A percentile compares a stretch with the other conserved stretches of the same genome.
These are phyloP conservation scores for Phycodurus eques DNA, from an alignment of 2,113 vertebrate genomes.

Conservation along the genomic window DNA sequence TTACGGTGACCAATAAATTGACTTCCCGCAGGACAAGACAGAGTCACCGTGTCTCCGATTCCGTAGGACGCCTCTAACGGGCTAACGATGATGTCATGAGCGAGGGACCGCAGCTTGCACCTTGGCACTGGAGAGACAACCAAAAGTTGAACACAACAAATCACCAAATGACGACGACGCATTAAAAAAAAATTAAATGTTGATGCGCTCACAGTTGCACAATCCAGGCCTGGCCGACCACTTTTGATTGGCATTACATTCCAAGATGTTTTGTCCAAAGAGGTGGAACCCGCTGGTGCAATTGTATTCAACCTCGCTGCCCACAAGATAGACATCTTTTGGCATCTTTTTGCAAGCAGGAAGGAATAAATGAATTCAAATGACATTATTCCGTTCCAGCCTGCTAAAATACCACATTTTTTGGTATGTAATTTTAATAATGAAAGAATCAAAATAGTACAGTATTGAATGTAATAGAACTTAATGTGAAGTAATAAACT, in stretches of 20 bases:
- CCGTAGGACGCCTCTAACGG: conserved; percentile 67
- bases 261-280: conserved; percentile 65
- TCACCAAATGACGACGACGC: too few species aligned
- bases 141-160: neutral
- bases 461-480: too few species aligned
- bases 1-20: conserved; percentile 67
- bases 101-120: conserved; percentile 65
- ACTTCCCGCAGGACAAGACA: conserved; percentile 73
- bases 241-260: conserved; percentile 71
- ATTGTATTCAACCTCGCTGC: conserved; percentile 75
- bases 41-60: conserved; percentile 75
- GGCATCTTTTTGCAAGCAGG: conserved; percentile 24
- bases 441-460: too few species aligned
- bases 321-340: conserved; percentile 70
- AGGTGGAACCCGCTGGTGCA: conserved; percentile 78
- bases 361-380: too few species aligned
- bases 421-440: too few species aligned
- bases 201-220: conserved; percentile 20
- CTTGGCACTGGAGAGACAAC: conserved; percentile 39
- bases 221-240: conserved; percentile 66
- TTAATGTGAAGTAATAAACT: too few species aligned
- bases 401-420: too few species aligned
- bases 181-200: too few species aligned
- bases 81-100: conserved; percentile 53
- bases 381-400: too few species aligned